Evolutionary conservation across 92 coral and sea anemone species (phyloP).

Genomic region (Heliopora coerulea): DNA sequence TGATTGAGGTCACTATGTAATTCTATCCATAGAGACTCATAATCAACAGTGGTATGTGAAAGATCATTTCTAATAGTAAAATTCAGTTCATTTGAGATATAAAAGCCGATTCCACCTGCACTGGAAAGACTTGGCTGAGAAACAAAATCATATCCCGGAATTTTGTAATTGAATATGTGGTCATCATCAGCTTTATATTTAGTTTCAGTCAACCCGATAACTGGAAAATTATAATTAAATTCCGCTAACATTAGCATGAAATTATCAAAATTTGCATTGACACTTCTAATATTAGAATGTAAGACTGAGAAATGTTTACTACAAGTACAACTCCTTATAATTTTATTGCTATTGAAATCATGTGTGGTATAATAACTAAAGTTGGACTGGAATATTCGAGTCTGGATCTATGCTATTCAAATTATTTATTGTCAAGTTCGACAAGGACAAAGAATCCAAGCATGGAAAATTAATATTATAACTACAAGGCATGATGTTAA

Average conservation of each 20-base stretch:
- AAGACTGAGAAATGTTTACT: not conserved
- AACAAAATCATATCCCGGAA: constrained; percentile 49
- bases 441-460: not conserved
- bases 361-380: constrained; percentile 3
- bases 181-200: constrained; percentile 21
- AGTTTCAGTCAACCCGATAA: constrained; percentile 49
- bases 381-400: constrained; percentile 18
- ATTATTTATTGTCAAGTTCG: not conserved
- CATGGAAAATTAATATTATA: too few relatives aligned
- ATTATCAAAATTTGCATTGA: constrained; percentile 48
- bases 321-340: not conserved
- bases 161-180: constrained; percentile 30
- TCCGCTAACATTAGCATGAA: constrained; percentile 36
- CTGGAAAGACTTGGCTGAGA: constrained; percentile 39
- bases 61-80: constrained; percentile 26
- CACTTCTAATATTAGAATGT: constrained; percentile 50
- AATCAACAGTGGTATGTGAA: constrained; percentile 11
- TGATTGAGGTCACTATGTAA: constrained; percentile 19
- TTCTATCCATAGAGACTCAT: constrained; percentile 31
- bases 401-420: constrained; percentile 13
- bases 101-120: constrained; percentile 45
- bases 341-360: not conserved
- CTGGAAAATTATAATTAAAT: constrained; percentile 30
- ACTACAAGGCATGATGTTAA: not conserved
- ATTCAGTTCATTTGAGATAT: constrained; percentile 1